These are phyloP conservation scores for Napeogenes sylphis DNA, from an alignment of 2,888 invertebrate genomes.

Conservation along the genomic window DNA sequence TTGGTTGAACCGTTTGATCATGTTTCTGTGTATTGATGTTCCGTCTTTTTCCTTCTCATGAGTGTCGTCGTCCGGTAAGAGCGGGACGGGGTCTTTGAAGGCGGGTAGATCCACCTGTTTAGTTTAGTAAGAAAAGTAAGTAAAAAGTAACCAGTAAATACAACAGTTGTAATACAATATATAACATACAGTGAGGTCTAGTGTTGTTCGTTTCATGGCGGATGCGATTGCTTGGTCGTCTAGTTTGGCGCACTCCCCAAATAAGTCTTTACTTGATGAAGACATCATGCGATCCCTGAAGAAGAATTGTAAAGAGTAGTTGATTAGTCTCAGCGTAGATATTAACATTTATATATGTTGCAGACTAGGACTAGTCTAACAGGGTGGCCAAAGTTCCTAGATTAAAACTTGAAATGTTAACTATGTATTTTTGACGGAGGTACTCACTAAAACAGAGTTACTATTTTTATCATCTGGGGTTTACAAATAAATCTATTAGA, in stretches of 20 bases:
- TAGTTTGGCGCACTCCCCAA: conserved; percentile 97
- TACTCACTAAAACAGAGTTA: too few relatives aligned
- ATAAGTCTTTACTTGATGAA: conserved; percentile 94
- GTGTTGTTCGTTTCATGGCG: conserved; percentile 87
- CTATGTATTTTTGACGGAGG: too few relatives aligned
- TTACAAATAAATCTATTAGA: too few relatives aligned
- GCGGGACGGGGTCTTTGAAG: conserved; percentile 82
- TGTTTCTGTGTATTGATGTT: conserved; percentile 87
- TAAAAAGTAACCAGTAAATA: not conserved
- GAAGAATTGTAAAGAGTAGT: not conserved
- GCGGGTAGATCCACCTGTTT: conserved; percentile 85
- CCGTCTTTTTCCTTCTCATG: conserved; percentile 58
- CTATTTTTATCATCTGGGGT: too few relatives aligned
- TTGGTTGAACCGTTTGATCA: conserved; percentile 97
- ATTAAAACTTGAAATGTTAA: too few relatives aligned
- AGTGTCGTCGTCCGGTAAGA: conserved; percentile 52
- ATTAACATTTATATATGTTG: not conserved
- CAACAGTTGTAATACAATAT: not conserved
- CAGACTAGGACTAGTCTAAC: too few relatives aligned
- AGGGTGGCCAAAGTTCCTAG: too few relatives aligned
- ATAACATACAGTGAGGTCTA: conserved; percentile 63
- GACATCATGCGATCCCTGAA: conserved; percentile 87
- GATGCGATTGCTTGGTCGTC: conserved; percentile 92
- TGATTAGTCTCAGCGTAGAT: not conserved
- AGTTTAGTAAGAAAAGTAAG: too few relatives aligned